Conservation (phyloP, 2,113 vertebrate genomes). For the Apus apus region DNA sequence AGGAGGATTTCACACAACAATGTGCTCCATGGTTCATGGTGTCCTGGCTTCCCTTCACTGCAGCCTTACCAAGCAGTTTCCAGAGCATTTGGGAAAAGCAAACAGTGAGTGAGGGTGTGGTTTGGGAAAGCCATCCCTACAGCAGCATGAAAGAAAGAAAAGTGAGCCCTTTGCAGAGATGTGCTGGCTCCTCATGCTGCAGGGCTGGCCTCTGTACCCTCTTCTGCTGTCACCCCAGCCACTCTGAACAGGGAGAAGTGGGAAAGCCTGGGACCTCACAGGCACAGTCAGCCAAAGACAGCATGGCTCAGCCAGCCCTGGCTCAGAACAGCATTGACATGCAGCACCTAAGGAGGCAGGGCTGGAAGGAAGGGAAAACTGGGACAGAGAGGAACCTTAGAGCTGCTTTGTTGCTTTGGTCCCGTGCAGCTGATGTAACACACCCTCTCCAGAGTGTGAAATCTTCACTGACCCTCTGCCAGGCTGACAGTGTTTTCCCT, state of each 20-base stretch:
- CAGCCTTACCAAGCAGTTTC: background rate
- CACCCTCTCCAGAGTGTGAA: background rate
- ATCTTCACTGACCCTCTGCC: background rate
- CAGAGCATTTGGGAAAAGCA: background rate
- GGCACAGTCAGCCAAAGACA: background rate
- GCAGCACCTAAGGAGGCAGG: background rate
- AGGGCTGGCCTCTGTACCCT: too few species aligned
- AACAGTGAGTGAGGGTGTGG: background rate
- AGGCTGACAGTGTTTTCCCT: background rate
- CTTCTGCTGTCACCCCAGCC: too few species aligned
- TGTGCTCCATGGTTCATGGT: background rate
- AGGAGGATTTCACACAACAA: too few species aligned
- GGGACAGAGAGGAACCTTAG: background rate
- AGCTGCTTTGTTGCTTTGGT: background rate
- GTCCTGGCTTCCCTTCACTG: rapidly evolving
- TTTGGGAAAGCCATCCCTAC: background rate
- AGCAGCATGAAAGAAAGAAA: too few species aligned
- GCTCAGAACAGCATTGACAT: rapidly evolving
- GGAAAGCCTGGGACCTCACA: too few species aligned
- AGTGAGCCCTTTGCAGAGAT: too few species aligned
- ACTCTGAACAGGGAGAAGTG: too few species aligned
- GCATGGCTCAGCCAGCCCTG: background rate
- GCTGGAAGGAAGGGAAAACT: background rate
- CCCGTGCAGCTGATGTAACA: background rate
- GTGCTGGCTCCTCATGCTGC: too few species aligned